These are phyloP conservation scores for Phthorimaea operculella DNA, from an alignment of 1,140 invertebrate genomes.

Conservation along the genomic window DNA sequence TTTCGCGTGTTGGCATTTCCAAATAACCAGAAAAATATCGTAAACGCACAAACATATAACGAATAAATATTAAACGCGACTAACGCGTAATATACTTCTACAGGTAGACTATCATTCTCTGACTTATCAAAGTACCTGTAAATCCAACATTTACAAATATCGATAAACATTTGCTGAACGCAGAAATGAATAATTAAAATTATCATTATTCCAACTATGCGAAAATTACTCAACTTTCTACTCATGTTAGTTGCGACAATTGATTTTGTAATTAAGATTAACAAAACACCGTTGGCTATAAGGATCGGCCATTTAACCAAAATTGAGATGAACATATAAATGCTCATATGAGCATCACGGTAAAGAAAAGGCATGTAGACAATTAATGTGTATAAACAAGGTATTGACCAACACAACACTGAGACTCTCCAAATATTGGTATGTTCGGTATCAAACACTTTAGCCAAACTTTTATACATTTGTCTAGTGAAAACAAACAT, in stretches of 20 bases:
- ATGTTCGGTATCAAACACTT: slow-evolving; percentile 31
- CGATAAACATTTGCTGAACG: slow-evolving; percentile 42
- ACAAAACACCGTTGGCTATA: slow-evolving; percentile 33
- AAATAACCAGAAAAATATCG: slow-evolving; percentile 58
- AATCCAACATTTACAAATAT: slow-evolving; percentile 25
- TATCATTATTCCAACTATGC: slow-evolving; percentile 42
- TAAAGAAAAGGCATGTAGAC: slow-evolving; percentile 18
- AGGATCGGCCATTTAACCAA: slow-evolving; percentile 48
- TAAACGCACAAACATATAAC: slow-evolving; percentile 46
- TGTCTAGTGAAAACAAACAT: slow-evolving; percentile 52
- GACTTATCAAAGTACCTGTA: too few species aligned
- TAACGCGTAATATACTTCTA: slow-evolving; percentile 8
- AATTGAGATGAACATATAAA: slow-evolving; percentile 31
- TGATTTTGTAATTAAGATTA: slow-evolving; percentile 34
- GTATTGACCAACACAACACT: slow-evolving; percentile 32
- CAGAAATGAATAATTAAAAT: slow-evolving; percentile 46
- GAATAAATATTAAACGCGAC: slow-evolving; percentile 30
- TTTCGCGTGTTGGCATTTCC: slow-evolving; percentile 47
- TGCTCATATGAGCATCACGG: slow-evolving; percentile 14
- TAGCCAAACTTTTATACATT: slow-evolving; percentile 47
- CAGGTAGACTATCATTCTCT: too few species aligned
- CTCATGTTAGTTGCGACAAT: slow-evolving; percentile 34
- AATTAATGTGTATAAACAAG: slow-evolving; percentile 19
- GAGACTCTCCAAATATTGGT: slow-evolving; percentile 30
- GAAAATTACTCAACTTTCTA: slow-evolving; percentile 27